Percentiles rank a stretch among this genome's conserved stretches.
Evolutionary conservation across 2,113 vertebrate genomes (phyloP).

Genomic region (Leuciscus idus): DNA sequence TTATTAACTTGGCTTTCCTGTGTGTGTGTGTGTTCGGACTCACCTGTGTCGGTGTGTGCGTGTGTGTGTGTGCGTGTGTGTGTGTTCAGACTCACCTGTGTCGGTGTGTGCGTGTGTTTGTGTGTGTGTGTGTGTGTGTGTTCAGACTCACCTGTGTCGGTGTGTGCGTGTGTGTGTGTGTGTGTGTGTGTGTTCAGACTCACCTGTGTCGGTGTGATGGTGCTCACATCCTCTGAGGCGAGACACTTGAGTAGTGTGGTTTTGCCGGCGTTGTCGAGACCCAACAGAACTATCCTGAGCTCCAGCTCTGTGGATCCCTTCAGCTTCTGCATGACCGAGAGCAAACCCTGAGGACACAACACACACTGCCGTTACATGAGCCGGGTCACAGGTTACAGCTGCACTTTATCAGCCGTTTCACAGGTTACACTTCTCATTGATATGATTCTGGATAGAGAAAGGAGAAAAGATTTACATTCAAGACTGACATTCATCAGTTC

Average conservation of each 20-base stretch:
- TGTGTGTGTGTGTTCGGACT: too few species aligned
- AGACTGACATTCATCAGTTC: neutral
- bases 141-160: too few species aligned
- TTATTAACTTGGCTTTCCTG: too few species aligned
- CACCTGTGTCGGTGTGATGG: slow-evolving; percentile 78
- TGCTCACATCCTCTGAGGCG: slow-evolving; percentile 74
- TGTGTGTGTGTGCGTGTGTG: too few species aligned
- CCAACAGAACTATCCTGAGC: slow-evolving; percentile 74
- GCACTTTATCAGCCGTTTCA: neutral
- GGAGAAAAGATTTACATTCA: neutral
- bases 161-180: too few species aligned
- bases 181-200: neutral
- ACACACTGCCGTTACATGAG: neutral
- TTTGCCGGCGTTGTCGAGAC: slow-evolving; percentile 78
- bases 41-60: too few species aligned
- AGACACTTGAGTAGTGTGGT: slow-evolving; percentile 75
- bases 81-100: too few species aligned
- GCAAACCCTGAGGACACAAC: slow-evolving; percentile 68
- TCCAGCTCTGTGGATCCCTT: slow-evolving; percentile 69
- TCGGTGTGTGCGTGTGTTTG: too few species aligned
- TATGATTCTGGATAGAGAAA: too few species aligned
- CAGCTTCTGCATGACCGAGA: slow-evolving; percentile 74
- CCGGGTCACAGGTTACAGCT: too few species aligned
- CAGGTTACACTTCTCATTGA: too few species aligned
- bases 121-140: too few species aligned